phyloP scores from a whole-genome alignment of 2,888 invertebrate genomes.

The Mythimna ferrago region DNA sequence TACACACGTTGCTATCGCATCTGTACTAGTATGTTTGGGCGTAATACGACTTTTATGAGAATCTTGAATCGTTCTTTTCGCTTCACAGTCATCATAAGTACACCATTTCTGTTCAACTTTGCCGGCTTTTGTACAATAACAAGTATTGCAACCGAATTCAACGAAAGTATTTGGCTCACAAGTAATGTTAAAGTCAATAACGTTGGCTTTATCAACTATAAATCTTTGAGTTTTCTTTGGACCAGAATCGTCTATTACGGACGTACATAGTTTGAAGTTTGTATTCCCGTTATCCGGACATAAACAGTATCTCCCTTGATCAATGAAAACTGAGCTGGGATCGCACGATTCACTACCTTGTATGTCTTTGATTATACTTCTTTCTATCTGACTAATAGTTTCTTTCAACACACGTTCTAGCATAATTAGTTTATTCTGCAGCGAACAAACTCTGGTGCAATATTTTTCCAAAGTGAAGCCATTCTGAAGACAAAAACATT shows the following conservation, averaged over 20 bases:
- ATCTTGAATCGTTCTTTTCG: constrained; percentile 73
- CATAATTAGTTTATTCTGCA: constrained; percentile 76
- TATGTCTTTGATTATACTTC: constrained; percentile 66
- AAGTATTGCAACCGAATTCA: constrained; percentile 85
- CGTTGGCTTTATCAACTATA: constrained; percentile 39
- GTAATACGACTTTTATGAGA: constrained; percentile 63
- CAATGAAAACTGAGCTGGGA: constrained; percentile 76
- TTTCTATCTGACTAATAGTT: constrained; percentile 70
- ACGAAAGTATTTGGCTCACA: constrained; percentile 84
- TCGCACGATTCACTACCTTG: constrained; percentile 69
- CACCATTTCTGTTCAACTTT: constrained; percentile 85
- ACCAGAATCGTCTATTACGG: constrained; percentile 56
- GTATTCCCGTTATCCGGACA: constrained; percentile 78
- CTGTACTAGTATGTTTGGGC: constrained; percentile 30
- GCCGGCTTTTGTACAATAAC: constrained; percentile 83
- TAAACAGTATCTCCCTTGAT: constrained; percentile 78
- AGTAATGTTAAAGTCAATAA: constrained; percentile 69
- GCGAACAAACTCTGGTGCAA: constrained; percentile 79
- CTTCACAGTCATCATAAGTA: constrained; percentile 83
- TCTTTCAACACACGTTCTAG: constrained; percentile 76
- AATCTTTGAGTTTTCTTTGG: constrained; percentile 50
- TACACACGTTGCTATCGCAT: constrained; percentile 69
- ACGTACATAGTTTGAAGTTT: constrained; percentile 75
- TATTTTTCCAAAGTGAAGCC: constrained; percentile 73
- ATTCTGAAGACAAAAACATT: constrained; percentile 80